Evolutionary conservation across 2,113 vertebrate species (phyloP).

Genomic region (Piaya cayana): DNA sequence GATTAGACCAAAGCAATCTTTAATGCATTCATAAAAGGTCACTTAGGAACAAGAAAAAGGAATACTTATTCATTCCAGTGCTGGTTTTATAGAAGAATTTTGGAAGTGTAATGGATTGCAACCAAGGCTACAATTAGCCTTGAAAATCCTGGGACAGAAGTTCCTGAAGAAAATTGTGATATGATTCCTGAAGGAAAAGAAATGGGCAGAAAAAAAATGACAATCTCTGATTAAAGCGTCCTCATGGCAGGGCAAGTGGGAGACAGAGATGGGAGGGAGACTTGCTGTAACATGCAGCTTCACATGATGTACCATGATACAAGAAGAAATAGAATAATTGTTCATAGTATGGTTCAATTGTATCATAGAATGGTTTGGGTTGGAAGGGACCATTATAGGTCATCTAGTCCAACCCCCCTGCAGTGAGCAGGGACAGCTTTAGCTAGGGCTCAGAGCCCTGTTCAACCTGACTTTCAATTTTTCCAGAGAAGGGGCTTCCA

Average conservation of each 20-base stretch:
- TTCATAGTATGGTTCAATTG: no score
- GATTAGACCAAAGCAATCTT: neutral
- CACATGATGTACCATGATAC: accelerated
- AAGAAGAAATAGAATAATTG: neutral
- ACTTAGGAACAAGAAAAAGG: neutral
- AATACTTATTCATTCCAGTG: neutral
- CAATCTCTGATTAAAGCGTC: neutral
- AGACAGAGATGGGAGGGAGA: neutral
- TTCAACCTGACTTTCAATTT: no score
- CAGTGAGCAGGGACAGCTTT: no score
- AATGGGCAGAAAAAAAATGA: neutral
- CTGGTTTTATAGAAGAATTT: neutral
- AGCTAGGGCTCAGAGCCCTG: no score
- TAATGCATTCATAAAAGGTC: neutral
- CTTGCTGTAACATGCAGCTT: neutral
- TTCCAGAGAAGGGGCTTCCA: no score
- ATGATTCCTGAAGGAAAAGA: neutral
- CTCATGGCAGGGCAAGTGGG: neutral
- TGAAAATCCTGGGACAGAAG: neutral
- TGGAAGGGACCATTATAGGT: no score
- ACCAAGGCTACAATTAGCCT: neutral
- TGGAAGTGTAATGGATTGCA: neutral
- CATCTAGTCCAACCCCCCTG: no score
- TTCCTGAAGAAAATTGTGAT: slow-evolving; percentile 20
- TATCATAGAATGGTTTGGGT: no score